Base-by-base conservation (phyloP, 2,113 vertebrate genomes). In the Tichodroma muraria region DNA sequence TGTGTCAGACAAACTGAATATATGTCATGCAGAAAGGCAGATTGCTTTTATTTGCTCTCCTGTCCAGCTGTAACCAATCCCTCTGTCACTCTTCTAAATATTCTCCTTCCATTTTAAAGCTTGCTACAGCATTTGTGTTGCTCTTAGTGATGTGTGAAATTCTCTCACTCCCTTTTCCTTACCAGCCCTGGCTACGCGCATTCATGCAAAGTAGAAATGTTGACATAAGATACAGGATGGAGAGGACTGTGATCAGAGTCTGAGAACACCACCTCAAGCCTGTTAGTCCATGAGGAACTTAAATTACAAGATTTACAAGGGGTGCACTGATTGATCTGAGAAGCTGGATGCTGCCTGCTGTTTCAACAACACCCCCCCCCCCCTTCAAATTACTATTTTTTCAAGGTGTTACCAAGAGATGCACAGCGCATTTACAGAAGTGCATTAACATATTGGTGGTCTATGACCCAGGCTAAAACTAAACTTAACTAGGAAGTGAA, bases 1-100 rank as follows among this genome's bases (percentile, higher is more conserved):
- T 71, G 31, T 38, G 47, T 64, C 57, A 84, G 57, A 56, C 44
- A 44, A 49, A 81, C 71, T 37, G 24, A 93, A 64, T 69, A 31
- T 16, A 14, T 76, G 64, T 81, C 73, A 71, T 21, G 28, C 25
- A 69, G 72, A 87, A 93, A 86, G 63, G 44, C 24, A 81, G 80
- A 83, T 85, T 79, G 37, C 50, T 91, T 83, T 88, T 66, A 59
- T 82, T 88, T 70, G 35, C 52, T 93, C 35, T 75, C 24, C 44
- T 86, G 76, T 77, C 50, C 65, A 71, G n/a, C 49, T 92, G 47
- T 66, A 92, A 59, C 37, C 27, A 70, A 23, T 60, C 65, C 35
- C 33, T 73, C 89, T 90, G 56, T 56, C 64, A 84, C 9, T 24
- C 25, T 80, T 90, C 47, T 40, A 64, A 83, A 68, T 63, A 71